A percentile compares a stretch with the other conserved stretches of the same genome.
phyloP scores from a whole-genome alignment of 2,797 vertebrate species.

The Fringilla coelebs region DNA sequence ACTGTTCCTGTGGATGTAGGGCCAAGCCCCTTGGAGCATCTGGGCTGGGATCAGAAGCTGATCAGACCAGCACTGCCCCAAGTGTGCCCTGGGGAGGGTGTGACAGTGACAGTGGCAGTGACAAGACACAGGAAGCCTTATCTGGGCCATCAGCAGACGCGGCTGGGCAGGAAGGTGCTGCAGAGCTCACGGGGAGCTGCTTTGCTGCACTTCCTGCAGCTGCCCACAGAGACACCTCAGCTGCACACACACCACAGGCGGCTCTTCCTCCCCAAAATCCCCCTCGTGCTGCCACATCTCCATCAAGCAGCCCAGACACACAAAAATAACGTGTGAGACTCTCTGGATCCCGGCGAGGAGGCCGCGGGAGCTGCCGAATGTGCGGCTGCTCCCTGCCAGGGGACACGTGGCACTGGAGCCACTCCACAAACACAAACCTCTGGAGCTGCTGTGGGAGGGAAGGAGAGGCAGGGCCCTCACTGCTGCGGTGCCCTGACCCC shows the following conservation, averaged over 20 bases:
- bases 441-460: fast-evolving
- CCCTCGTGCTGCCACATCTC: background rate
- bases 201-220: background rate
- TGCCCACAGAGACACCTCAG: background rate
- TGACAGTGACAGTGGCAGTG: background rate
- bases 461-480: background rate
- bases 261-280: background rate
- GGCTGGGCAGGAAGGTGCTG: background rate
- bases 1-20: fast-evolving
- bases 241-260: fast-evolving
- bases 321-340: fast-evolving
- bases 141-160: background rate
- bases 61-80: background rate
- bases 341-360: background rate
- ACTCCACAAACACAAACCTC: background rate
- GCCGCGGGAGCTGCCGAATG: background rate
- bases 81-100: background rate
- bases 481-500: background rate
- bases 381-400: background rate
- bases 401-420: background rate
- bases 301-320: fast-evolving
- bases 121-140: background rate
- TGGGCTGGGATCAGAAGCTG: fast-evolving
- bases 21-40: fast-evolving
- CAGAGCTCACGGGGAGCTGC: background rate